Evolutionary conservation across 2,888 invertebrate species (phyloP).

Genomic region (Cecidostiba fungosa): DNA sequence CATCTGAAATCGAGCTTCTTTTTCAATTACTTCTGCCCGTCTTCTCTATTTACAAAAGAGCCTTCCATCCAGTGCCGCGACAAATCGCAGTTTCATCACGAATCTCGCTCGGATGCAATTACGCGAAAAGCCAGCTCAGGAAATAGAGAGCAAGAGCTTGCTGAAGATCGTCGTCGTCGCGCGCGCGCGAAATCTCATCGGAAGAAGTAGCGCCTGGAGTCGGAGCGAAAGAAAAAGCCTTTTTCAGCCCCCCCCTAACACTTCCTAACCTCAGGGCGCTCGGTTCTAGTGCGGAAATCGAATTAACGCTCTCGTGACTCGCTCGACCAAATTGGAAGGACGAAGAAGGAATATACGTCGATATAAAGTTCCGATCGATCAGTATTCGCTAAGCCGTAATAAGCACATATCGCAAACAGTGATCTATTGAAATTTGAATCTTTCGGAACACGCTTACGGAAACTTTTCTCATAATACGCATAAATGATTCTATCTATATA

Average conservation of each 20-base stretch:
- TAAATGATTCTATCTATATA: no score
- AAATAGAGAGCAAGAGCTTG: constrained; percentile 17
- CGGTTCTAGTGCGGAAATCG: not conserved
- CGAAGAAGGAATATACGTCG: not conserved
- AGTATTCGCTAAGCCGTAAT: no score
- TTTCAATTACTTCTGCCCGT: constrained; percentile 25
- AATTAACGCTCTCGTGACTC: constrained; percentile 16
- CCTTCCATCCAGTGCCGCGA: not conserved
- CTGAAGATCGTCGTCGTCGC: not conserved
- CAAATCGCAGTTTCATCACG: constrained; percentile 44
- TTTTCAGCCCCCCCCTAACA: not conserved
- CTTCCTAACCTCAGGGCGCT: not conserved
- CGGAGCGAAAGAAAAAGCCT: not conserved
- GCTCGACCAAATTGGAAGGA: not conserved
- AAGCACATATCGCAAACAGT: not conserved
- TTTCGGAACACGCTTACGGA: no score
- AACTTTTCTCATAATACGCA: no score
- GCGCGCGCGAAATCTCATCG: constrained; percentile 27
- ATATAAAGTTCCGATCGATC: no score
- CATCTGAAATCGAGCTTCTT: constrained; percentile 58
- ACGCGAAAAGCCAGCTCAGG: constrained; percentile 40
- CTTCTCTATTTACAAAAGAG: constrained; percentile 23
- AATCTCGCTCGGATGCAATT: constrained; percentile 36
- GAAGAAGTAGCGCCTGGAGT: constrained; percentile 33
- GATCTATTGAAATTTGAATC: no score